Percentiles rank a stretch among this genome's conserved stretches.
phyloP scores from a whole-genome alignment of 2,113 vertebrate genomes.

The Girardinichthys multiradiatus region DNA sequence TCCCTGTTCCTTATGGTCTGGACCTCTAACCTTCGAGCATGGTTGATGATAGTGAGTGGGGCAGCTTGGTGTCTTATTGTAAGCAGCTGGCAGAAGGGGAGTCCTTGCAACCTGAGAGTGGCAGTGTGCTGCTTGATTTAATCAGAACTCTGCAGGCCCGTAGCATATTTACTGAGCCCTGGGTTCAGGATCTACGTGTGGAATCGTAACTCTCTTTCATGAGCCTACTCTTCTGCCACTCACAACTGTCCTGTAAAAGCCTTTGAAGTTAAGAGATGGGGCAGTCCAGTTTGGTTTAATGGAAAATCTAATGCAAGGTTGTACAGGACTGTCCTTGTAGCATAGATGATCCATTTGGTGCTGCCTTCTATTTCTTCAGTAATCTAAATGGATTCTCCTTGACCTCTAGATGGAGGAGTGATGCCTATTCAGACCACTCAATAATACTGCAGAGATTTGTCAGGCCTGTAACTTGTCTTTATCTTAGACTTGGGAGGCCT shows the following conservation, averaged over 20 bases:
- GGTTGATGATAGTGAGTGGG: constrained; percentile 45
- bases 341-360: constrained; percentile 41
- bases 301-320: constrained; percentile 67
- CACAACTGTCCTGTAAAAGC: constrained; percentile 66
- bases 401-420: constrained; percentile 29
- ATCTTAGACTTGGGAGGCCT: constrained; percentile 68
- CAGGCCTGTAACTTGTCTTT: constrained; percentile 51
- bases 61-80: constrained; percentile 74
- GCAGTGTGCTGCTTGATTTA: constrained; percentile 73
- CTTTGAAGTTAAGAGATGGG: constrained; percentile 72
- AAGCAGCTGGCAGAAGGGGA: constrained; percentile 75
- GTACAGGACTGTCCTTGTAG: constrained; percentile 54
- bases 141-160: constrained; percentile 62
- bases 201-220: constrained; percentile 74
- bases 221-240: constrained; percentile 62
- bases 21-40: constrained; percentile 59
- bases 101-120: constrained; percentile 58
- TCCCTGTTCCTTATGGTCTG: constrained; percentile 40
- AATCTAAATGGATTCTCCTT: constrained; percentile 48
- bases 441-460: constrained; percentile 65
- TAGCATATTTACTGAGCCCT: constrained; percentile 65
- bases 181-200: constrained; percentile 58
- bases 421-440: constrained; percentile 59
- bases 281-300: constrained; percentile 46
- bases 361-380: constrained; percentile 27